A percentile compares a stretch with the other conserved stretches of the same genome.
Evolutionary conservation across 2,113 vertebrate genomes (phyloP).

Genomic region (Caracal caracal): DNA sequence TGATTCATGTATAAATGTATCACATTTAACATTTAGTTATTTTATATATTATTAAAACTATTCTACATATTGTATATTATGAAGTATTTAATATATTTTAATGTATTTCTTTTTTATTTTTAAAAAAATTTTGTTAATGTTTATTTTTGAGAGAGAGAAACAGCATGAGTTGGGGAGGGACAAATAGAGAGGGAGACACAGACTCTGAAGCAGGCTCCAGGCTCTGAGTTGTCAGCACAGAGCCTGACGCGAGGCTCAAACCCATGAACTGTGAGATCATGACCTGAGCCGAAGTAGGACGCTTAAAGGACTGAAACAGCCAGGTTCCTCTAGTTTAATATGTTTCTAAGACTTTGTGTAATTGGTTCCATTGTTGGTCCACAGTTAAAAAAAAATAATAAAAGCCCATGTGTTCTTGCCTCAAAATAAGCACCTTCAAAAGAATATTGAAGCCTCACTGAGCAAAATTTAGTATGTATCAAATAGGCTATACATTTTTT

Average conservation of each 20-base stretch:
- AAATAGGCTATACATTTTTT: not conserved
- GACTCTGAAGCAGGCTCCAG: too few species aligned
- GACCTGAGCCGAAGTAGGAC: too few species aligned
- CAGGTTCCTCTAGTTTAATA: not conserved
- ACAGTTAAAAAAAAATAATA: not conserved
- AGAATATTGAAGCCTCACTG: not conserved
- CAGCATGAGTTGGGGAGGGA: too few species aligned
- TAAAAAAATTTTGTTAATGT: too few species aligned
- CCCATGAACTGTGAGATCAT: too few species aligned
- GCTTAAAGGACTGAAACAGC: too few species aligned
- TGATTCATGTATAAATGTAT: not conserved
- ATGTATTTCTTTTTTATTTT: not conserved
- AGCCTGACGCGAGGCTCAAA: too few species aligned
- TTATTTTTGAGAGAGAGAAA: too few species aligned
- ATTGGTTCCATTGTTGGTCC: not conserved
- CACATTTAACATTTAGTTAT: not conserved
- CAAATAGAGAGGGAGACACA: too few species aligned
- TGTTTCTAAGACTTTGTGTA: not conserved
- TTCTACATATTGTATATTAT: not conserved
- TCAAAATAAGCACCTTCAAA: not conserved
- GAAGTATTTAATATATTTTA: not conserved
- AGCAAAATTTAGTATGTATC: not conserved
- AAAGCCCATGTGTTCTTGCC: accelerated
- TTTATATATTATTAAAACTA: not conserved
- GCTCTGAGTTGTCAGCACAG: too few species aligned